These are phyloP conservation scores for Psilanteris sp. DNA, from an alignment of 1,140 invertebrate genomes.

Conservation along the genomic window DNA sequence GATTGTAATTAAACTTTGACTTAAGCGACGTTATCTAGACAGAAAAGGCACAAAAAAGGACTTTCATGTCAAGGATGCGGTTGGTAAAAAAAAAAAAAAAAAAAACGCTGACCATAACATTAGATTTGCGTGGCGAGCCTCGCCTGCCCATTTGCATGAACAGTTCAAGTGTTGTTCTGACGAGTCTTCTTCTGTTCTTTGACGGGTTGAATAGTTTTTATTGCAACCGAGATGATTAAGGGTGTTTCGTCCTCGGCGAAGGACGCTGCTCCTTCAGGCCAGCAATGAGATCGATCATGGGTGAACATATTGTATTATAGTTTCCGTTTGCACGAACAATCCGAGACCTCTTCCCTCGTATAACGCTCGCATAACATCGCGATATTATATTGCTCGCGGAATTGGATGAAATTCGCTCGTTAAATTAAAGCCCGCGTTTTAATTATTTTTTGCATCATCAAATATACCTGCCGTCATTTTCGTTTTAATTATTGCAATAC, in stretches of 20 bases:
- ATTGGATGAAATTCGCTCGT: no score
- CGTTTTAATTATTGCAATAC: no score
- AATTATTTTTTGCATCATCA: no score
- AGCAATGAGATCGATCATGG: slow-evolving; percentile 59
- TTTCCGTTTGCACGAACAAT: slow-evolving; percentile 31
- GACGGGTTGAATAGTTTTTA: slow-evolving; percentile 30
- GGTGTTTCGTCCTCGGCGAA: slow-evolving; percentile 50
- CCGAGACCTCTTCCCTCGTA: slow-evolving; percentile 17
- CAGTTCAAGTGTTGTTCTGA: slow-evolving; percentile 25
- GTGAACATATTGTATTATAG: slow-evolving; percentile 49
- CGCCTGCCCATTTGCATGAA: slow-evolving; percentile 38
- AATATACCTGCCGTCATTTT: no score
- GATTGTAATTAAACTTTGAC: no score
- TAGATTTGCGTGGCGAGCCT: slow-evolving; percentile 20
- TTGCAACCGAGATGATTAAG: slow-evolving; percentile 42
- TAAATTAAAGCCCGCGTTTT: no score
- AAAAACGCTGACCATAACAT: slow-evolving; percentile 20
- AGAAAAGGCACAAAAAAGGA: neutral
- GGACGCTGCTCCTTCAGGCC: slow-evolving; percentile 44
- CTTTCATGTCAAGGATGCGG: slow-evolving; percentile 5
- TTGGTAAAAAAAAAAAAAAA: slow-evolving; percentile 26
- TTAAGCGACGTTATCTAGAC: no score
- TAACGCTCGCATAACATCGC: slow-evolving; percentile 23
- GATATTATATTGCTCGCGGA: neutral
- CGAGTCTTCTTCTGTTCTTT: slow-evolving; percentile 33